Conservation (phyloP, 2,797 vertebrate genomes). For the Hafferia zeledoni region DNA sequence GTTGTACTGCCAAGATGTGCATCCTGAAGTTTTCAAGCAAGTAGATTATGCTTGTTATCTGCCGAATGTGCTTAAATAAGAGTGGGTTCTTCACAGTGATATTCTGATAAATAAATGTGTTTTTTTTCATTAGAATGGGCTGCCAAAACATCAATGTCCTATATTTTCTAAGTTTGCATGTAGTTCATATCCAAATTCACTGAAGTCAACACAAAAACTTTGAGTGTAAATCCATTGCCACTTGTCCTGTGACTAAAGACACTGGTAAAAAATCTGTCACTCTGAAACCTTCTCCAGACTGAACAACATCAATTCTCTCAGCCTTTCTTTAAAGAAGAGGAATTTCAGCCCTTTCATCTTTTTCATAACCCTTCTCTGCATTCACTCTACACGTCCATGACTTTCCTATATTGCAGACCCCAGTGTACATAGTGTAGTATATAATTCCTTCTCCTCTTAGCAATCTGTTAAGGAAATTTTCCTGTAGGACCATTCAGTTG, state of each 20-base stretch:
- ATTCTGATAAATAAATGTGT: not conserved
- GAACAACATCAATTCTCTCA: not conserved
- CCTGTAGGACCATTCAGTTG: not conserved
- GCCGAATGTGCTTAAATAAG: not conserved
- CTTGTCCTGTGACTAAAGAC: not conserved
- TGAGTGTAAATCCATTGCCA: fast-evolving
- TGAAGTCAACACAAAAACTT: not conserved
- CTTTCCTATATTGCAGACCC: not conserved
- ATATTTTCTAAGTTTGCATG: not conserved
- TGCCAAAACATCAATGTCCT: not conserved
- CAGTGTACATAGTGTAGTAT: not conserved
- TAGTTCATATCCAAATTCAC: not conserved
- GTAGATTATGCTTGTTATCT: not conserved
- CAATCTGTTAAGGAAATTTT: not conserved
- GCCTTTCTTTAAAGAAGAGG: not conserved
- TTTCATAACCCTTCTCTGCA: not conserved
- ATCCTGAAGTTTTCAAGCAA: not conserved
- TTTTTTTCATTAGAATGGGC: not conserved
- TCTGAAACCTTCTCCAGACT: not conserved
- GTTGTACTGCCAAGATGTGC: fast-evolving
- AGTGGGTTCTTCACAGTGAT: not conserved
- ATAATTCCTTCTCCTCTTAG: not conserved
- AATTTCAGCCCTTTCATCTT: not conserved
- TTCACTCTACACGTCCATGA: not conserved
- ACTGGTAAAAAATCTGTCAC: not conserved